These are phyloP conservation scores for Theropithecus gelada DNA, from an alignment of 2,113 vertebrate genomes.

Conservation along the genomic window DNA sequence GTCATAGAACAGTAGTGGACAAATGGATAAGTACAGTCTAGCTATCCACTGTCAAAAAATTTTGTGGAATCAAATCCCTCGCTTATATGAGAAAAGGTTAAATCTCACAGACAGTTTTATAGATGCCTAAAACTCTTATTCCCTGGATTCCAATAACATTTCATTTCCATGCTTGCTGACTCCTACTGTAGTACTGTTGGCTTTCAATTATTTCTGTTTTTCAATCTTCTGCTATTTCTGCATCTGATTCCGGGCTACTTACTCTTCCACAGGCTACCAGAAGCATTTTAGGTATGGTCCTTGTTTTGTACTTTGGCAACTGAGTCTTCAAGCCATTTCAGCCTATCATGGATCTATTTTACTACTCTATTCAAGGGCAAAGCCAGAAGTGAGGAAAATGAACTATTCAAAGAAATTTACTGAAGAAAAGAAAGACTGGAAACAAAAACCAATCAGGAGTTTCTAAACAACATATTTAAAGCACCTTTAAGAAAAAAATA, in stretches of 20 bases:
- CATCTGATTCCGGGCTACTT: not conserved
- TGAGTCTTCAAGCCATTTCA: not conserved
- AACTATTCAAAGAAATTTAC: not conserved
- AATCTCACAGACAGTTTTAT: not conserved
- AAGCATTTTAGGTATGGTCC: not conserved
- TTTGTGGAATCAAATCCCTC: not conserved
- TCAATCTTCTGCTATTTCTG: not conserved
- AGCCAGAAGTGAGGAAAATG: not conserved
- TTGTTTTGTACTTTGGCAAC: not conserved
- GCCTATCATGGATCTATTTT: not conserved
- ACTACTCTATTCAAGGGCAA: not conserved
- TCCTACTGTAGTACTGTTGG: not conserved
- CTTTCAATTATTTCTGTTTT: not conserved
- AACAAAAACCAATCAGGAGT: not conserved
- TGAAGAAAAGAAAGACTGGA: not conserved
- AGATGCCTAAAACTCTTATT: not conserved
- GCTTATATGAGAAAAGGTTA: not conserved
- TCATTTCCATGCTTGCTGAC: not conserved
- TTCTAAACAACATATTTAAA: not conserved
- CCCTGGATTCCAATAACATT: not conserved
- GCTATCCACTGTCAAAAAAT: not conserved
- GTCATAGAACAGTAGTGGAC: not conserved
- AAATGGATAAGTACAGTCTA: not conserved
- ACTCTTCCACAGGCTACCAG: not conserved
- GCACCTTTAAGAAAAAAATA: not conserved